Evolutionary conservation across 1,140 invertebrate species (phyloP).

Genomic region (Philaenus spumarius): DNA sequence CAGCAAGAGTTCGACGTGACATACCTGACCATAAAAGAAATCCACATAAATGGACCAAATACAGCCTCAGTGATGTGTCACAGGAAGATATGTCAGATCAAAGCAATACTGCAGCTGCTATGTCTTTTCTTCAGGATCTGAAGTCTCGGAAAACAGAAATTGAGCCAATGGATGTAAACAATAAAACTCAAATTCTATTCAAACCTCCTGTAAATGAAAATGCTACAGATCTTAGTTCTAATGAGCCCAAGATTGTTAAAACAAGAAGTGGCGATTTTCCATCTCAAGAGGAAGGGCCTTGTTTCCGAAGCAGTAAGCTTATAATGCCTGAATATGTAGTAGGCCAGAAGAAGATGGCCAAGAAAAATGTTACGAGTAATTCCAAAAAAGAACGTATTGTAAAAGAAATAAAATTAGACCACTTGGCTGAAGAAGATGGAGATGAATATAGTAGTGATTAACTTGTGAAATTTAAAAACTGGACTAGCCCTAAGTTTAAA

Average conservation of each 20-base stretch:
- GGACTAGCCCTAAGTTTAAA: no score
- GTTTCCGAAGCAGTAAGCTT: conserved; percentile 57
- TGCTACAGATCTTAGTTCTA: neutral
- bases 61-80: conserved; percentile 62
- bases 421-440: conserved; percentile 25
- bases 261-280: neutral
- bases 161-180: conserved; percentile 30
- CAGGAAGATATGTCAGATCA: conserved; percentile 63
- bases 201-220: conserved; percentile 30
- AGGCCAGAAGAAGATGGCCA: conserved; percentile 50
- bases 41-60: conserved; percentile 70
- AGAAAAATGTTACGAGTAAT: conserved; percentile 30
- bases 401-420: conserved; percentile 22
- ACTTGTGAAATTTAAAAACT: no score
- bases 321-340: conserved; percentile 76
- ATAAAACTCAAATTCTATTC: conserved; percentile 21
- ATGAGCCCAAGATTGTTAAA: neutral
- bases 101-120: conserved; percentile 61
- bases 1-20: conserved; percentile 32
- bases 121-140: conserved; percentile 59
- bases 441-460: no score
- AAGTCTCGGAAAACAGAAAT: conserved; percentile 47
- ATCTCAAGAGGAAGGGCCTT: conserved; percentile 35
- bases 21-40: conserved; percentile 63
- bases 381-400: conserved; percentile 4